These are phyloP conservation scores for Lepisosteus oculatus DNA, from an alignment of 2,113 vertebrate genomes.

Conservation along the genomic window DNA sequence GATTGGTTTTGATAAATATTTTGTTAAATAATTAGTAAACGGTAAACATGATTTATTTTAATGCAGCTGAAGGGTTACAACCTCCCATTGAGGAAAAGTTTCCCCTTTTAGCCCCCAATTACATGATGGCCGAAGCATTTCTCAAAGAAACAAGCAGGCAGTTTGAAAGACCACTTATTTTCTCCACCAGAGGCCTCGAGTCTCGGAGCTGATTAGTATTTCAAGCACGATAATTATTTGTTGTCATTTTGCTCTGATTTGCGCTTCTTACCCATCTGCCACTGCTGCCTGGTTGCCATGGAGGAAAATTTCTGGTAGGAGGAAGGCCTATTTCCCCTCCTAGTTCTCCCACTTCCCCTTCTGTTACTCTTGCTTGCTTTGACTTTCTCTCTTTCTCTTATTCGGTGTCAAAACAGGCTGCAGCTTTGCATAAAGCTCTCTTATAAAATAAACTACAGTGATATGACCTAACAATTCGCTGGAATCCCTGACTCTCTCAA, in stretches of 20 bases:
- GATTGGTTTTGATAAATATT: too few relatives aligned
- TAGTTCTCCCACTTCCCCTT: too few relatives aligned
- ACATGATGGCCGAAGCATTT: too few relatives aligned
- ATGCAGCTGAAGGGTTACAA: too few relatives aligned
- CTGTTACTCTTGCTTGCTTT: background rate
- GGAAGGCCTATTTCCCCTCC: background rate
- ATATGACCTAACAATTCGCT: too few relatives aligned
- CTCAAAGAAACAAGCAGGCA: background rate
- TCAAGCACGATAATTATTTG: slow-evolving; percentile 6
- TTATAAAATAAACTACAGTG: background rate
- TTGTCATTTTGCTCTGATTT: slow-evolving; percentile 10
- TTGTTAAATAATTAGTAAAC: too few relatives aligned
- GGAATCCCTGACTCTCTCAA: too few relatives aligned
- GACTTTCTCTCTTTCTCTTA: background rate
- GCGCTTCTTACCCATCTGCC: slow-evolving; percentile 5
- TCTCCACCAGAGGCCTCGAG: background rate
- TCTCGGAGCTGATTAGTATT: slow-evolving; percentile 3
- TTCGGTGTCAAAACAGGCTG: background rate
- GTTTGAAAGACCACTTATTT: background rate
- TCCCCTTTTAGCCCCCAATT: too few relatives aligned
- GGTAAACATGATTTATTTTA: too few relatives aligned
- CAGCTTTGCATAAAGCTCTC: background rate
- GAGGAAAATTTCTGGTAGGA: background rate
- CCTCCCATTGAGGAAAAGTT: too few relatives aligned
- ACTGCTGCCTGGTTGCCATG: slow-evolving; percentile 3